Conservation (phyloP, 2,113 vertebrate genomes). For the Furnarius figulus region DNA sequence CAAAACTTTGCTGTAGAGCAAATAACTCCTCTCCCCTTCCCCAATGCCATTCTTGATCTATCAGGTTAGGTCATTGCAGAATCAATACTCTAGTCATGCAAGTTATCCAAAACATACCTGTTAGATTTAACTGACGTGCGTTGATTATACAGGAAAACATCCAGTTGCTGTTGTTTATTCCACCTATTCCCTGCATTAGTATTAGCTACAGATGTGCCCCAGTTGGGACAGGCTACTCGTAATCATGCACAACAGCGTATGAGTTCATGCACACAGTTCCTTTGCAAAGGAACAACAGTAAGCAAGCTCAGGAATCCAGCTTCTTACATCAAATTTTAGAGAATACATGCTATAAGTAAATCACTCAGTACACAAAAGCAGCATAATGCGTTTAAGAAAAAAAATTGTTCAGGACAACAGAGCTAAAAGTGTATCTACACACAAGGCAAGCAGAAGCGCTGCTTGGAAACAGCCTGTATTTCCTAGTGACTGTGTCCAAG, state of each 20-base stretch:
- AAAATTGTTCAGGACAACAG: background rate
- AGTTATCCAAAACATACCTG: background rate
- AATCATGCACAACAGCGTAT: background rate
- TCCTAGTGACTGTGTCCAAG: background rate
- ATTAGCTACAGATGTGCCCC: background rate
- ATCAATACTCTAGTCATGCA: background rate
- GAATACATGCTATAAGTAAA: background rate
- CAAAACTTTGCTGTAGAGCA: background rate
- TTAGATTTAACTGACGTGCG: background rate
- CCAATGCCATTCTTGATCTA: background rate
- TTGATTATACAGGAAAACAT: background rate
- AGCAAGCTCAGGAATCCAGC: background rate
- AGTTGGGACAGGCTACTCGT: background rate
- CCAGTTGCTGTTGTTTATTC: background rate
- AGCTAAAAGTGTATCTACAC: background rate
- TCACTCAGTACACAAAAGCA: background rate
- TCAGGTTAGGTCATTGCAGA: background rate
- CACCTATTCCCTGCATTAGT: background rate
- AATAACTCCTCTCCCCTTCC: background rate
- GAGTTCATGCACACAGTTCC: background rate
- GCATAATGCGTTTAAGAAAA: background rate
- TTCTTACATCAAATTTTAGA: background rate
- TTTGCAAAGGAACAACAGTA: background rate
- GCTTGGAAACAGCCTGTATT: background rate
- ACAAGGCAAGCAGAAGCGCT: background rate